Conservation (phyloP, 2,888 invertebrate species). For the Acleris emargana region DNA sequence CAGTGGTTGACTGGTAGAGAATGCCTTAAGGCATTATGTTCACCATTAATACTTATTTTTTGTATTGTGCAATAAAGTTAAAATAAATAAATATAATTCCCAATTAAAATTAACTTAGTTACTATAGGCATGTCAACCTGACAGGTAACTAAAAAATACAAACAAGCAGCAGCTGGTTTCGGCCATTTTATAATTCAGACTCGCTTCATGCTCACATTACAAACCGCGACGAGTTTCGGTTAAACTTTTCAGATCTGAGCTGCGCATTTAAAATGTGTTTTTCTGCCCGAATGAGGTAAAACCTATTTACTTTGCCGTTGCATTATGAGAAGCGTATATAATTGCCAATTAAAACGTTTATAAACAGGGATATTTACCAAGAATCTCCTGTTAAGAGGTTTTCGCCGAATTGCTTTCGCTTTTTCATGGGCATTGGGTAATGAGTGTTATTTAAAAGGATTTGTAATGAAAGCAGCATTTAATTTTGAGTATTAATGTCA, state of each 20-base stretch:
- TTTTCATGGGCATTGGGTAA: too few relatives aligned
- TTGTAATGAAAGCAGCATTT: too few relatives aligned
- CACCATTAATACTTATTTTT: too few relatives aligned
- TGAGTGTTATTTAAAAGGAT: too few relatives aligned
- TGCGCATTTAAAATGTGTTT: constrained; percentile 22
- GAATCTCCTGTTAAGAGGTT: neutral
- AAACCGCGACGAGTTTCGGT: constrained; percentile 40
- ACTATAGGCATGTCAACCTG: constrained; percentile 7
- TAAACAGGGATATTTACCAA: neutral
- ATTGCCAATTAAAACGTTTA: neutral
- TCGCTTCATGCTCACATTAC: constrained; percentile 44
- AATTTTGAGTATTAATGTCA: too few relatives aligned
- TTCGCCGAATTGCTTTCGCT: neutral
- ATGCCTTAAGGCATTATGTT: too few relatives aligned
- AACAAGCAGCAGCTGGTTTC: constrained; percentile 46
- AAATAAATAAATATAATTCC: too few relatives aligned
- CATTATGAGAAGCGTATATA: neutral
- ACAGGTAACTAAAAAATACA: constrained; percentile 41
- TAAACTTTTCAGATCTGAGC: constrained; percentile 39
- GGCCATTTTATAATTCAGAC: constrained; percentile 52
- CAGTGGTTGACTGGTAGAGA: too few relatives aligned
- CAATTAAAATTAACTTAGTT: neutral
- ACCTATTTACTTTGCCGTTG: neutral
- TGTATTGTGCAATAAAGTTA: too few relatives aligned
- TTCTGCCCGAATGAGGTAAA: neutral